phyloP scores from a whole-genome alignment of 2,888 invertebrate species.

The Dromius quadrimaculatus region DNA sequence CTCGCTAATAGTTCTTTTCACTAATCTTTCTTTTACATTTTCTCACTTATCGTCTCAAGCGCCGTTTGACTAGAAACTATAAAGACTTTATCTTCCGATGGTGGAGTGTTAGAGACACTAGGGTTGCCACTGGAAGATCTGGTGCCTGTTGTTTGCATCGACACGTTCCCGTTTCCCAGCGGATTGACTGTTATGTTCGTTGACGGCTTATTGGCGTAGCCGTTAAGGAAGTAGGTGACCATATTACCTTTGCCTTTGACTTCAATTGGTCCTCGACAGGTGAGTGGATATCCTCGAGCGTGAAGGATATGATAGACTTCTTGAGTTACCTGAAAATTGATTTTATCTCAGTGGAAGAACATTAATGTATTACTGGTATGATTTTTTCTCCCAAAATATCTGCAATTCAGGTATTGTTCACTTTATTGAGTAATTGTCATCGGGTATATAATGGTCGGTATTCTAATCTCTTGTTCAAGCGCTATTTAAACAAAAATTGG shows the following conservation, averaged over 20 bases:
- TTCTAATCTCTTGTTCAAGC: too few species aligned
- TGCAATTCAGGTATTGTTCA: too few species aligned
- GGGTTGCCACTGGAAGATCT: constrained; percentile 33
- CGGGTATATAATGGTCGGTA: too few species aligned
- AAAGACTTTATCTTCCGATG: constrained; percentile 36
- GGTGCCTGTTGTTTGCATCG: constrained; percentile 8
- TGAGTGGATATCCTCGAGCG: constrained; percentile 82
- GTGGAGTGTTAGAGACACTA: constrained; percentile 39
- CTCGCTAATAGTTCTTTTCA: not conserved
- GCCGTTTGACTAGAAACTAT: constrained; percentile 48
- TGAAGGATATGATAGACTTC: constrained; percentile 87
- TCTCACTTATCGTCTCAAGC: constrained; percentile 54
- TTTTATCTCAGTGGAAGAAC: constrained; percentile 8
- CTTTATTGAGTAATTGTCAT: too few species aligned
- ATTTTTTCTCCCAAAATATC: too few species aligned
- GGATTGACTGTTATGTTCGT: constrained; percentile 65
- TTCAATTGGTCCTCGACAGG: constrained; percentile 87
- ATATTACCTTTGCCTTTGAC: constrained; percentile 96
- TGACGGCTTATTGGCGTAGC: constrained; percentile 58
- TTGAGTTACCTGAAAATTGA: constrained; percentile 79
- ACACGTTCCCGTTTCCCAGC: constrained; percentile 56
- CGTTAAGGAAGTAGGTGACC: constrained; percentile 86
- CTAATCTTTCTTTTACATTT: constrained; percentile 30
- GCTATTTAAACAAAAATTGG: too few species aligned
- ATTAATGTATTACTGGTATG: not conserved